Base-by-base conservation (phyloP, 2,797 vertebrate species). In the Rhinoraja longicauda region DNA sequence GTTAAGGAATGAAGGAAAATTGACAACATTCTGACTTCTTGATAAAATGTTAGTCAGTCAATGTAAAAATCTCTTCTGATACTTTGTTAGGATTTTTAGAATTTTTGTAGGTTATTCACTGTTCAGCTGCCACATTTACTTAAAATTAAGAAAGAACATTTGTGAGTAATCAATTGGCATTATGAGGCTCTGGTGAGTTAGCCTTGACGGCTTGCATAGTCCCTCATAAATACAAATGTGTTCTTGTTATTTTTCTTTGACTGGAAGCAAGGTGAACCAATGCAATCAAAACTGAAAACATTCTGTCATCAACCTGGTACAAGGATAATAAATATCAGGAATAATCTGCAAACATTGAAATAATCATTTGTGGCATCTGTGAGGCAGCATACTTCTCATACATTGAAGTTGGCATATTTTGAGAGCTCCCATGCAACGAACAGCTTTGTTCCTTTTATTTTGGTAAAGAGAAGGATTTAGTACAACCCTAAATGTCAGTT, bases 401-500 rank as follows among this genome's bases (percentile, higher is more conserved):
- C 29, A 15, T 4, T 12, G 57, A 76, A 32, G 73, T 76, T 76
- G 29, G 29, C 26, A 13, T 32, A 36, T 17, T 62, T 88, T 88
- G 59, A 64, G n/a, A 15, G n/a, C 15, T 88, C n/a, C n/a, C 10
- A 62, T 62, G 29, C 26, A 7, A 64, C 13, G 57, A 86, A 88
- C 15, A 88, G n/a, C 2, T 36, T 8, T 88, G 15, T 21, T 5
- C 70, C 70, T 21, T 21, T 97, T 97, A 97, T 97, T 97, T 97
- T 96, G 95, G 95, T 96, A 95, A 96, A 96, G 96, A 94, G 94
- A 94, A 93, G 95, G 96, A 96, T 96, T 97, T 97, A 96, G 96
- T 95, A 96, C 93, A 93, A 96, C 95, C 95, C 96, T 95, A 95
- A 96, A 95, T 96, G 96, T 96, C 97, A 96, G 97, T 97, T 97